These are phyloP conservation scores for Oreochromis spilurus DNA, from an alignment of 2,113 vertebrate species.

Conservation along the genomic window DNA sequence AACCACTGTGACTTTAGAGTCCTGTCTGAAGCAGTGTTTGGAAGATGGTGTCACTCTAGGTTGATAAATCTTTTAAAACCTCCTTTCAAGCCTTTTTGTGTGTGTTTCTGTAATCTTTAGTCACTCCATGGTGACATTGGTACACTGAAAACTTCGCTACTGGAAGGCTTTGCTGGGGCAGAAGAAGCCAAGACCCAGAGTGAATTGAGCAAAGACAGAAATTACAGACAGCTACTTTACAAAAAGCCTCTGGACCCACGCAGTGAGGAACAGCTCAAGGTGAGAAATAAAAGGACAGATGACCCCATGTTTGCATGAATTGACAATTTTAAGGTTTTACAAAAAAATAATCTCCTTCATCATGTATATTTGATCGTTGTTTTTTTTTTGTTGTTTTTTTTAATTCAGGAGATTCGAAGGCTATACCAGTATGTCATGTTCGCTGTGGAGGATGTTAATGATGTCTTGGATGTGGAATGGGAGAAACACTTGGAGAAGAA, in stretches of 20 bases:
- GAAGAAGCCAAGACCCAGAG: slow-evolving; percentile 86
- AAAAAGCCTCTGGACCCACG: slow-evolving; percentile 92
- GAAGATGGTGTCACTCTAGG: neutral
- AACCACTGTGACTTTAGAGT: neutral
- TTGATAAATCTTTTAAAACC: neutral
- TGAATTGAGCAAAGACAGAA: slow-evolving; percentile 75
- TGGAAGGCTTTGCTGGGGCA: slow-evolving; percentile 89
- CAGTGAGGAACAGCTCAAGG: slow-evolving; percentile 92
- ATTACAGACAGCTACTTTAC: slow-evolving; percentile 86
- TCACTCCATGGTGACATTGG: slow-evolving; percentile 91
- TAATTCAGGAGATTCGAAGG: slow-evolving; percentile 84
- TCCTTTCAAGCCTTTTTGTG: neutral
- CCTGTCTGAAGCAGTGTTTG: neutral
- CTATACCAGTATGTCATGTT: slow-evolving; percentile 91
- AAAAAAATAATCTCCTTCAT: neutral
- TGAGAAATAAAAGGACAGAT: slow-evolving; percentile 38
- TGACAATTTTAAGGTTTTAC: neutral
- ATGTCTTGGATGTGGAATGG: slow-evolving; percentile 92
- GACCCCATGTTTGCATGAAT: neutral
- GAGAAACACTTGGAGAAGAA: slow-evolving; percentile 88
- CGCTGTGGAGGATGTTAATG: slow-evolving; percentile 93
- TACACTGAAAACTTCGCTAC: slow-evolving; percentile 83
- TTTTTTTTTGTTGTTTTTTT: neutral
- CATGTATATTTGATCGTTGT: neutral
- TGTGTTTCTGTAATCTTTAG: slow-evolving; percentile 55